Evolutionary conservation across 2,113 vertebrate species (phyloP).

Genomic region (Herpailurus yagouaroundi): DNA sequence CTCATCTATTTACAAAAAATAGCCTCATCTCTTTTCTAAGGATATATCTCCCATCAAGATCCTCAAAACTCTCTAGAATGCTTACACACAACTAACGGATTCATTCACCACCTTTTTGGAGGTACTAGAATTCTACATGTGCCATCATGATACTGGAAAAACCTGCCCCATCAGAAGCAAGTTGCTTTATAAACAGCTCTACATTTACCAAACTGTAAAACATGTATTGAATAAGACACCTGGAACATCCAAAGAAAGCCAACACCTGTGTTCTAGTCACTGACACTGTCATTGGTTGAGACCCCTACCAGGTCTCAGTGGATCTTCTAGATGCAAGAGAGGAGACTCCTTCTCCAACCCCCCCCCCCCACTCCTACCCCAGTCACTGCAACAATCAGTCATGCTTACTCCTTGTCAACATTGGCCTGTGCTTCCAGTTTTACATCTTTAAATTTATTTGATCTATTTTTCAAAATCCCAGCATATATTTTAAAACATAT

Average conservation of each 20-base stretch:
- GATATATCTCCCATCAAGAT: neutral
- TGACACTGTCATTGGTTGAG: neutral
- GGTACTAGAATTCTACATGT: neutral
- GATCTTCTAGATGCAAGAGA: neutral
- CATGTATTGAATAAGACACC: neutral
- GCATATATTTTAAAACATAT: neutral
- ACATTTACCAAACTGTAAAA: neutral
- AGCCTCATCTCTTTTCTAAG: neutral
- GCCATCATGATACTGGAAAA: neutral
- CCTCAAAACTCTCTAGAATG: neutral
- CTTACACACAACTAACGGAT: neutral
- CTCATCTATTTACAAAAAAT: neutral
- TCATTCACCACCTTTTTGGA: neutral
- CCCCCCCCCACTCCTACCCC: neutral
- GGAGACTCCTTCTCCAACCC: neutral
- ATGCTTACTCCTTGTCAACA: neutral
- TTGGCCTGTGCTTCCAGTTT: neutral
- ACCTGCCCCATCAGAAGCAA: neutral
- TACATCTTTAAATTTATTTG: neutral
- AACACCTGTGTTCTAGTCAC: neutral
- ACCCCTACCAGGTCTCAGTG: neutral
- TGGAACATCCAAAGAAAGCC: neutral
- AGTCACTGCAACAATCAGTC: neutral
- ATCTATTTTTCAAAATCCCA: neutral
- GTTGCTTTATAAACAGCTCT: neutral